Conservation (phyloP, 2,888 invertebrate species). For the Trilocha varians region DNA sequence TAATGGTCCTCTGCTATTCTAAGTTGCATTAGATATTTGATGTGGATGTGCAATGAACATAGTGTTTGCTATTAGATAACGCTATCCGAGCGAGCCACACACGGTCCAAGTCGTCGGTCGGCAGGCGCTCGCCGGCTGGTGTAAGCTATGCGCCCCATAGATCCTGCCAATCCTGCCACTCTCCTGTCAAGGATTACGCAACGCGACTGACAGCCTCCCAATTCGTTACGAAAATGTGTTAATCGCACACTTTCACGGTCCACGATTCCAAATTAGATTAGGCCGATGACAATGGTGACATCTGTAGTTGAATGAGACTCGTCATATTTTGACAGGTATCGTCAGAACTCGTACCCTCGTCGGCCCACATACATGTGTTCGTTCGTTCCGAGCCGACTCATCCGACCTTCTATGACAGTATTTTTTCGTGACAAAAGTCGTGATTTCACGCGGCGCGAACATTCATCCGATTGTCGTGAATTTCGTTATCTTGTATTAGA, state of each 20-base stretch:
- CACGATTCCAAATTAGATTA: conserved; percentile 66
- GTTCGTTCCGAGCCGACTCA: conserved; percentile 41
- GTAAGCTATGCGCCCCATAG: conserved; percentile 47
- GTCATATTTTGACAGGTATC: conserved; percentile 73
- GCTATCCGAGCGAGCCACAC: conserved; percentile 25
- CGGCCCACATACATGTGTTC: conserved; percentile 69
- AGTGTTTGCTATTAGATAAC: conserved; percentile 14
- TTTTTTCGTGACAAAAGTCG: conserved; percentile 57
- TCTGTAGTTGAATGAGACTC: conserved; percentile 62
- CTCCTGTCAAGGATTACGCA: conserved; percentile 72
- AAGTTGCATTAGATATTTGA: not conserved
- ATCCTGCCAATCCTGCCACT: conserved; percentile 67
- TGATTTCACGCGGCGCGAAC: conserved; percentile 72
- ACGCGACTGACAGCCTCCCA: conserved; percentile 66
- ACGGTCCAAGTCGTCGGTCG: conserved; percentile 8
- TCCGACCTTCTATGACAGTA: conserved; percentile 35
- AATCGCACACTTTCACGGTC: conserved; percentile 70
- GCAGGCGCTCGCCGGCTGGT: conserved; percentile 18
- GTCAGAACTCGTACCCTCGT: conserved; percentile 56
- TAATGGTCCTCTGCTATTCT: not conserved
- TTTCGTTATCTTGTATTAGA: conserved; percentile 68
- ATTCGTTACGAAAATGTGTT: conserved; percentile 71
- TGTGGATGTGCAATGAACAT: not conserved
- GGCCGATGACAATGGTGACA: conserved; percentile 63
- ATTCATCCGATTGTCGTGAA: conserved; percentile 67